Conservation (phyloP, 2,797 vertebrate genomes). For the Malurus leucopterus region DNA sequence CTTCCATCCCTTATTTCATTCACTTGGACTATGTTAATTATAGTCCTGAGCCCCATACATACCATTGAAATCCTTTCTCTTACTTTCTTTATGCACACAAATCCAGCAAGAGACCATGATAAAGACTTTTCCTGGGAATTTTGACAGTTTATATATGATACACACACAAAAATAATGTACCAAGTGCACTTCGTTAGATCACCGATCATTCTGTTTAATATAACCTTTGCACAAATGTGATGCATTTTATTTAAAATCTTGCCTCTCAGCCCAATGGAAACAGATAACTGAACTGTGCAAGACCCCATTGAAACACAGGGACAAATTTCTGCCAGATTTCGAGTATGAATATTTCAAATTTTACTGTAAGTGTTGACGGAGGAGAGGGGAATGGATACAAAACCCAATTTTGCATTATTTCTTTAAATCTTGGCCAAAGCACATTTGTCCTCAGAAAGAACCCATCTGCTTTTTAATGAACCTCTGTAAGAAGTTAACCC, state of each 20-base stretch:
- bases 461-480: conserved; percentile 24
- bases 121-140: neutral
- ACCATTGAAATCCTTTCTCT: neutral
- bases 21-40: neutral
- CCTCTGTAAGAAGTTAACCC: conserved; percentile 16
- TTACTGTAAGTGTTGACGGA: neutral
- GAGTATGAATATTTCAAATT: neutral
- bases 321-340: neutral
- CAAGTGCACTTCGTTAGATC: neutral
- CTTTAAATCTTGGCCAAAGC: conserved; percentile 13
- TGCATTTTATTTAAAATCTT: neutral
- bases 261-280: neutral
- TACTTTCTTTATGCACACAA: neutral
- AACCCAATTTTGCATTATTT: neutral
- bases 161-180: neutral
- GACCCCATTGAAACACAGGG: neutral
- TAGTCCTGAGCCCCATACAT: neutral
- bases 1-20: neutral
- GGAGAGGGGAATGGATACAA: neutral
- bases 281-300: neutral
- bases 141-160: neutral
- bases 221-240: neutral
- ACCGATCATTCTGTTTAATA: neutral
- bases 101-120: neutral
- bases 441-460: neutral